Evolutionary conservation across 2,113 vertebrate genomes (phyloP).

Genomic region (Turnix velox): DNA sequence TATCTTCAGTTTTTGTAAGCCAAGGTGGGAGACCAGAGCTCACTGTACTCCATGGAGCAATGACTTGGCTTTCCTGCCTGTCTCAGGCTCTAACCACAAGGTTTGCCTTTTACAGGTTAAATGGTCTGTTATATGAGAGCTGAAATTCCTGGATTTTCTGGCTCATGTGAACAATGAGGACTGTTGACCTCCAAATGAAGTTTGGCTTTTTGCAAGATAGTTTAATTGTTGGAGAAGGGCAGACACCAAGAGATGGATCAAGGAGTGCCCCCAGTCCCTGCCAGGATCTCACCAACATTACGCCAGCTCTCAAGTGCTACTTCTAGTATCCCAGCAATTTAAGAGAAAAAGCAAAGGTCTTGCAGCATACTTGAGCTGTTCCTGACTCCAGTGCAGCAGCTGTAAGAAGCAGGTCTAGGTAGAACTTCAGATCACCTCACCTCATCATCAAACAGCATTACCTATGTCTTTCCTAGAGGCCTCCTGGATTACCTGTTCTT

Average conservation of each 20-base stretch:
- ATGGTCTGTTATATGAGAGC: not conserved
- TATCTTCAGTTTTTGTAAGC: constrained; percentile 3
- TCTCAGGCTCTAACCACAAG: not conserved
- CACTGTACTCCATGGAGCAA: not conserved
- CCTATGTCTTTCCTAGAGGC: not conserved
- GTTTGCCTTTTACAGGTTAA: not conserved
- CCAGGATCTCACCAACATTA: not conserved
- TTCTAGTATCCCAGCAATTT: not conserved
- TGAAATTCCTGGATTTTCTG: not conserved
- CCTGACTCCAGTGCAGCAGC: rapidly evolving
- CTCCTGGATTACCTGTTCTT: not conserved
- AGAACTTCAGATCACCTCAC: not conserved
- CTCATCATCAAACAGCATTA: not conserved
- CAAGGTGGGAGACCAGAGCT: not conserved
- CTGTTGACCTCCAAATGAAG: rapidly evolving
- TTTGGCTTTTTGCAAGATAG: not conserved
- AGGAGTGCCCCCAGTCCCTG: not conserved
- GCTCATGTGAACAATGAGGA: not conserved
- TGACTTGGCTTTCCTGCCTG: not conserved
- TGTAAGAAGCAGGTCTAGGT: not conserved
- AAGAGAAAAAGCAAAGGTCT: not conserved
- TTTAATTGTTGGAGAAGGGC: not conserved
- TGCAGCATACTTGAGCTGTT: not conserved
- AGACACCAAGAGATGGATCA: rapidly evolving
- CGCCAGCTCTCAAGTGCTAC: not conserved